Conservation (phyloP, 2,888 invertebrate species). For the Oxycera nigricornis region DNA sequence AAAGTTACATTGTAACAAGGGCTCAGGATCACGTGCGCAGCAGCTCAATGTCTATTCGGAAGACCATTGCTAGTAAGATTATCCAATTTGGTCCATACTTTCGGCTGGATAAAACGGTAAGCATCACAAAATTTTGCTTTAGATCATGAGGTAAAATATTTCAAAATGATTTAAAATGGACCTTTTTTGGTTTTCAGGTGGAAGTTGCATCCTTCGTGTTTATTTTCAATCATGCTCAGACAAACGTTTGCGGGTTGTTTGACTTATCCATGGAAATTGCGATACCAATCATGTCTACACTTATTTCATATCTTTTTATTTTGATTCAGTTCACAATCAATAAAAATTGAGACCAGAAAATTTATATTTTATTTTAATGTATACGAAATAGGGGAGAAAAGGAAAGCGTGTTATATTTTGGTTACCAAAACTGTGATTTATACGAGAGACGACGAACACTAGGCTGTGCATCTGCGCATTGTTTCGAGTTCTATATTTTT, state of each 20-base stretch:
- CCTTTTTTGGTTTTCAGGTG: not conserved
- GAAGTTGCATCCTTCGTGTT: not conserved
- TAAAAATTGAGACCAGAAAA: too few relatives aligned
- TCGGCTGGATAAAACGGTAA: not conserved
- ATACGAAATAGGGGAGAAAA: too few relatives aligned
- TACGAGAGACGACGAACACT: too few relatives aligned
- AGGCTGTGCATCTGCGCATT: too few relatives aligned
- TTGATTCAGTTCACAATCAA: not conserved
- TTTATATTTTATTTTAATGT: too few relatives aligned
- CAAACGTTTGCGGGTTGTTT: not conserved
- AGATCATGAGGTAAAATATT: too few relatives aligned
- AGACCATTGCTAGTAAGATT: not conserved
- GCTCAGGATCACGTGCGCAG: not conserved
- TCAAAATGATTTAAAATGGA: not conserved
- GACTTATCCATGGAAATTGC: not conserved
- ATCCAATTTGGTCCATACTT: not conserved
- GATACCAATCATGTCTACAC: not conserved
- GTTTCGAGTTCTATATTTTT: too few relatives aligned
- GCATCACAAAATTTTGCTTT: not conserved
- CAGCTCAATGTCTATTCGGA: not conserved
- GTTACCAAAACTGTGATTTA: too few relatives aligned
- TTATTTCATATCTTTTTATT: not conserved
- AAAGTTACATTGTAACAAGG: not conserved
- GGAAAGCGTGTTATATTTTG: too few relatives aligned
- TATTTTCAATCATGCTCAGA: not conserved